Base-by-base conservation (phyloP, 2,113 vertebrate genomes). In the Alligator sinensis region DNA sequence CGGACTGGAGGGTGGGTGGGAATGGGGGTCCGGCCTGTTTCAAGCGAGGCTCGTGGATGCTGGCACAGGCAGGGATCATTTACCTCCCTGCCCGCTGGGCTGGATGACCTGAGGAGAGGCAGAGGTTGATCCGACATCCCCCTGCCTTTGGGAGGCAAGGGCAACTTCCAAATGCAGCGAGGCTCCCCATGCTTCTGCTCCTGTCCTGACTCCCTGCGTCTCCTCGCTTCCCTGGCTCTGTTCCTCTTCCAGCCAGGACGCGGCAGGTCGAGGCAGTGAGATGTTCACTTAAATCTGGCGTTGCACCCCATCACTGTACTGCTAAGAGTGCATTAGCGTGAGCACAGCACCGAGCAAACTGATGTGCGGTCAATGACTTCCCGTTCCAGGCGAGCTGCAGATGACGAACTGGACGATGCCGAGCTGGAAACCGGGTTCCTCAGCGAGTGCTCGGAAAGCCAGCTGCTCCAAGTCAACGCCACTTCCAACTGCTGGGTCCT, bases 401-500 rank as follows among this genome's bases (percentile, higher is more conserved):
- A 93, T 63, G 70, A 80, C 22, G 90, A 93, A 4, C 27, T 63
- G 62, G 93, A 92, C 30, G 92, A 92, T 25, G 16, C 63, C 4
- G 89, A 94, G 70, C 96, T 94, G 92, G 92, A 97, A 34, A 4
- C 95, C 63, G 97, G 97, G 3, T 93, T 97, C 8, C 81, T 87
- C 70, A 92, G 94, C 87, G 95, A 88, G 0, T 98, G 97, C 76
- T 92, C 2, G 13, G 7, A 77, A 84, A 83, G 78, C 38, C 47
- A 96, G 54, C 90, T 97, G 57, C 27, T 0, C 9, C 84, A 90
- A 58, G 55, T 92, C 86, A 94, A 55, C n/a, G 4, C 5, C 78
- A 94, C 64, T 80, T 90, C 93, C 0, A 88, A 12, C 54, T 98
- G 98, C 74, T 83, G 64, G 62, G 83, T 97, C n/a, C 91, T 98